Conservation (phyloP, 2,888 invertebrate species). For the Aelia acuminata region DNA sequence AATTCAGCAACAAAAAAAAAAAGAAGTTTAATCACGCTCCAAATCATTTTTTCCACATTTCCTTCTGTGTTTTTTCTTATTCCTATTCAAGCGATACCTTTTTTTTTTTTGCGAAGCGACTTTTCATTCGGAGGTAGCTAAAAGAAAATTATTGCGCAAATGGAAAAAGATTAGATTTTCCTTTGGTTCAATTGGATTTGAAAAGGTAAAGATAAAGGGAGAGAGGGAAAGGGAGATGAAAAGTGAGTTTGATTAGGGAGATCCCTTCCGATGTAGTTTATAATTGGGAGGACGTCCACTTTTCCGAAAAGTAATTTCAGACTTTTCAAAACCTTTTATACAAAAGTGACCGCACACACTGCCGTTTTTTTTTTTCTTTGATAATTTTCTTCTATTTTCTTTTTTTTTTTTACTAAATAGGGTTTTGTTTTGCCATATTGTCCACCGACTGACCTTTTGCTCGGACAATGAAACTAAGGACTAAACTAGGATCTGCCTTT, state of each 20-base stretch:
- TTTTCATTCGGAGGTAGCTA: background rate
- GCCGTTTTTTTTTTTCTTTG: background rate
- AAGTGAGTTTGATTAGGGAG: constrained; percentile 46
- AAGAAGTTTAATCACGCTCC: background rate
- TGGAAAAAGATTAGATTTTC: constrained; percentile 45
- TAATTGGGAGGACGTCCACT: constrained; percentile 51
- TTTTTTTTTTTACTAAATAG: background rate
- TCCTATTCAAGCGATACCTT: background rate
- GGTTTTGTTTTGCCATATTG: background rate
- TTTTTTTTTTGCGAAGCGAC: background rate
- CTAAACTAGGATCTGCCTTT: background rate
- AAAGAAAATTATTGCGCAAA: constrained; percentile 53
- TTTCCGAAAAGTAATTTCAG: constrained; percentile 54
- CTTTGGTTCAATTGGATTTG: constrained; percentile 26
- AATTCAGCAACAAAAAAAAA: no score
- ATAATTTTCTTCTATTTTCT: background rate
- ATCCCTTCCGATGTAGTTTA: constrained; percentile 56
- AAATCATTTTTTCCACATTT: background rate
- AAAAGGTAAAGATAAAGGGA: constrained; percentile 38
- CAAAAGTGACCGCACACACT: constrained; percentile 30
- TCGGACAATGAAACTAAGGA: background rate
- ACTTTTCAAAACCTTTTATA: constrained; percentile 55
- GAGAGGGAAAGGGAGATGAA: constrained; percentile 30
- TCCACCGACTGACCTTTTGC: background rate
- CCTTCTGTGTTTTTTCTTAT: background rate